Conservation (phyloP, 2,797 vertebrate genomes). For the Halcyon chelicuti region DNA sequence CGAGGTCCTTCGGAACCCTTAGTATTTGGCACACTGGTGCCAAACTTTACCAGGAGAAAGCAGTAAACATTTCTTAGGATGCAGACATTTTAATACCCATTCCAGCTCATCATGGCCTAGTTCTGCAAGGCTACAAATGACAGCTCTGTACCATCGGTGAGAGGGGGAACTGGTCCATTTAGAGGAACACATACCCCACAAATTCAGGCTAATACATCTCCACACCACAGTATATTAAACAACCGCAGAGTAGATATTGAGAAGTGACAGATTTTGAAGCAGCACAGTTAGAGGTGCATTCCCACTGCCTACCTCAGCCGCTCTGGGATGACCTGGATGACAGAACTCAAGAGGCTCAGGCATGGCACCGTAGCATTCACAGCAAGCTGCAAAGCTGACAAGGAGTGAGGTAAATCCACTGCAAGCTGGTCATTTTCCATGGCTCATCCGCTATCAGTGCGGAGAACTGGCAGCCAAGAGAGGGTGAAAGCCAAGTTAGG, state of each 20-base stretch:
- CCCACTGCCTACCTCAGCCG: not conserved
- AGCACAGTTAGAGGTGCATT: not conserved
- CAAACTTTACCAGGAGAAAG: not conserved
- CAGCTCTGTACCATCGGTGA: not conserved
- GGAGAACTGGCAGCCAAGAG: not conserved
- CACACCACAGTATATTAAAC: not conserved
- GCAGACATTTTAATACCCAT: not conserved
- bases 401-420: not conserved
- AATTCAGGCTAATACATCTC: not conserved
- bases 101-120: not conserved
- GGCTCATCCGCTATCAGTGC: not conserved
- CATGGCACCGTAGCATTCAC: not conserved
- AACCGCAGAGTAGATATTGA: not conserved
- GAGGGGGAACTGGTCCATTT: rapidly evolving
- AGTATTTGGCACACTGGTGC: not conserved
- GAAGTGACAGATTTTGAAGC: not conserved
- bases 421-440: not conserved
- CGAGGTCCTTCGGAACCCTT: not conserved
- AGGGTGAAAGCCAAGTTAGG: not conserved
- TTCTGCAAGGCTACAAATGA: not conserved
- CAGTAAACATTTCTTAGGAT: not conserved
- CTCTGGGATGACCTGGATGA: not conserved
- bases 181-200: not conserved
- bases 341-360: not conserved
- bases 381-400: not conserved